phyloP scores from a whole-genome alignment of 2,888 invertebrate species.

The Drosophila barbarae region DNA sequence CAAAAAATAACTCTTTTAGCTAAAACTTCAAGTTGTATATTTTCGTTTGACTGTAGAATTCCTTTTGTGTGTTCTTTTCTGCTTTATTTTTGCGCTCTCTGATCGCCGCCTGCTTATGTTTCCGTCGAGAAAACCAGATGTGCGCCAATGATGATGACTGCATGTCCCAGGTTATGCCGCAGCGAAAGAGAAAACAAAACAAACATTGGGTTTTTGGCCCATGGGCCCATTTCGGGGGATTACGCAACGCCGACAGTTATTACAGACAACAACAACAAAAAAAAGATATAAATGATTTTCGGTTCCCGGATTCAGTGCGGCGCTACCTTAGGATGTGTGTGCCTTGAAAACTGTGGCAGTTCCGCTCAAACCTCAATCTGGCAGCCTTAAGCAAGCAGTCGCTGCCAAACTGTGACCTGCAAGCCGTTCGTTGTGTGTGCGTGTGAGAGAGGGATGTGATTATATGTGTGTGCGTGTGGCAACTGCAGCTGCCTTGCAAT shows the following conservation, averaged over 20 bases:
- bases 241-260: constrained; percentile 18
- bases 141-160: constrained; percentile 19
- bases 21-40: background rate
- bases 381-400: constrained; percentile 3
- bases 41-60: constrained; percentile 12
- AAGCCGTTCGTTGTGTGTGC: background rate
- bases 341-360: constrained; percentile 17
- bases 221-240: constrained; percentile 33
- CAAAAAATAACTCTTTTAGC: no score
- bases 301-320: constrained; percentile 7
- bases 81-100: constrained; percentile 16
- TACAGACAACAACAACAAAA: background rate
- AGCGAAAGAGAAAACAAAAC: constrained; percentile 40
- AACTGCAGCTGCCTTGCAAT: constrained; percentile 57
- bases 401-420: constrained; percentile 29
- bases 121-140: constrained; percentile 32
- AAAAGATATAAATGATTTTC: constrained; percentile 9
- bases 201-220: constrained; percentile 30
- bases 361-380: constrained; percentile 10
- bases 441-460: background rate
- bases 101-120: constrained; percentile 3
- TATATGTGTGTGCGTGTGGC: background rate
- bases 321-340: background rate
- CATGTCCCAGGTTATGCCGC: constrained; percentile 44
- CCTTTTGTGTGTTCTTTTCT: background rate